Evolutionary conservation across 2,113 vertebrate species (phyloP).

Genomic region (Platysteira castanea): DNA sequence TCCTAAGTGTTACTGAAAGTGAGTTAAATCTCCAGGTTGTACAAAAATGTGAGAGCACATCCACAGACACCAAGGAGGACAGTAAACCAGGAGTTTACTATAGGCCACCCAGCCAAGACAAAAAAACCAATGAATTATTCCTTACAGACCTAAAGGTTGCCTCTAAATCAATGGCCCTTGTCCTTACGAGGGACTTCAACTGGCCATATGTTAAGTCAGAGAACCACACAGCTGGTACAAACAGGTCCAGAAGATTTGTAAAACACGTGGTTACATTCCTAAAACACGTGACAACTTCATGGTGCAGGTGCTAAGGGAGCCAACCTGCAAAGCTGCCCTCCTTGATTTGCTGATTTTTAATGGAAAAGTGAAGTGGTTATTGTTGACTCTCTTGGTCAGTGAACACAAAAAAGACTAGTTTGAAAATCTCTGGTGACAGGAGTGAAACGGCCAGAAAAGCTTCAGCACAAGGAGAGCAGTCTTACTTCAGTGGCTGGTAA

Average conservation of each 20-base stretch:
- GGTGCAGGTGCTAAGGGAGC: neutral
- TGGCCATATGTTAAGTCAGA: neutral
- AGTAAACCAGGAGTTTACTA: neutral
- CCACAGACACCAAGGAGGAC: neutral
- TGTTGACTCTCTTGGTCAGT: neutral
- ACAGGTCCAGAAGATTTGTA: neutral
- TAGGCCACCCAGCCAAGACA: neutral
- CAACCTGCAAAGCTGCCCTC: neutral
- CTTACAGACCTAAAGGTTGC: neutral
- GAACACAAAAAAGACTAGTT: neutral
- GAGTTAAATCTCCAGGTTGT: neutral
- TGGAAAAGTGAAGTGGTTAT: neutral
- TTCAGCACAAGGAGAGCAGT: neutral
- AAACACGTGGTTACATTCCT: fast-evolving
- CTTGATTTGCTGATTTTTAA: neutral
- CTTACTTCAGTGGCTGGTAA: neutral
- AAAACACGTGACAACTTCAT: neutral
- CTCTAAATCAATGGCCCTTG: neutral
- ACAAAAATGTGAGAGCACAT: neutral
- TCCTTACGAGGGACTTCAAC: neutral
- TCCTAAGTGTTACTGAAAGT: neutral
- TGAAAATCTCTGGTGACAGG: neutral
- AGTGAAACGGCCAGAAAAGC: neutral
- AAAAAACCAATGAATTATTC: neutral
- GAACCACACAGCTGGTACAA: neutral